Base-by-base conservation (phyloP, 1,140 invertebrate species). In the Hyles euphorbiae region DNA sequence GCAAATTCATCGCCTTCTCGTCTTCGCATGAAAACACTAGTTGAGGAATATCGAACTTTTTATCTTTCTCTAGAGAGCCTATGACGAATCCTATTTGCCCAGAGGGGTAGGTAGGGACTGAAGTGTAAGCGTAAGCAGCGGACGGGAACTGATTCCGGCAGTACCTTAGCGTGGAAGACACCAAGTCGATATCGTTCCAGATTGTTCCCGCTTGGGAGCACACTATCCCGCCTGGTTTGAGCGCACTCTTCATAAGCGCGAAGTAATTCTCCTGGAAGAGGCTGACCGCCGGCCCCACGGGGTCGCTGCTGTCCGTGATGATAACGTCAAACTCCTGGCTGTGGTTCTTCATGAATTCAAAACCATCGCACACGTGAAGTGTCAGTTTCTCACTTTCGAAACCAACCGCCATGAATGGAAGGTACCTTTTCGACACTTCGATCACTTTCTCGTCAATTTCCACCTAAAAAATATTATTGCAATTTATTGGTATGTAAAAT, bases 221-320 rank as follows among this genome's bases (percentile, higher is more conserved):
- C n/a, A 99, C 91, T 32, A 99, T 95, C 11, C 98, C 98, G 48
- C 92, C 93, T 0, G 94, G 93, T 80, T 91, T 94, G 3, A 99
- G 86, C 0, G 97, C 96, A 52, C 92, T 91, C 65, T 94, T 95
- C 91, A 99, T 93, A 8, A 98, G 80, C 59, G 93, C 89, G 83
- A 98, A 99, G 70, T 99, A 99, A 48, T 93, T 93, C 74, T 96
- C 93, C 78, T 97, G 91, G 67, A 95, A 96, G 0, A 96, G 74
- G 58, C 89, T 92, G 32, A 92, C 91, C 0, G 94, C 94, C 1
- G 95, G 94, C 8, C 95, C 98, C 45, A 98, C 91, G 10, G 98
- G 98, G 90, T 99, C 98, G 36, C 97, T 98, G 49, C 97, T 98
- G 81, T 99, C 98, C 0, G 98, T 99, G 43, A 99, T 99, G 56